Base-by-base conservation (phyloP, 2,888 invertebrate species). In the Erebia aethiops region DNA sequence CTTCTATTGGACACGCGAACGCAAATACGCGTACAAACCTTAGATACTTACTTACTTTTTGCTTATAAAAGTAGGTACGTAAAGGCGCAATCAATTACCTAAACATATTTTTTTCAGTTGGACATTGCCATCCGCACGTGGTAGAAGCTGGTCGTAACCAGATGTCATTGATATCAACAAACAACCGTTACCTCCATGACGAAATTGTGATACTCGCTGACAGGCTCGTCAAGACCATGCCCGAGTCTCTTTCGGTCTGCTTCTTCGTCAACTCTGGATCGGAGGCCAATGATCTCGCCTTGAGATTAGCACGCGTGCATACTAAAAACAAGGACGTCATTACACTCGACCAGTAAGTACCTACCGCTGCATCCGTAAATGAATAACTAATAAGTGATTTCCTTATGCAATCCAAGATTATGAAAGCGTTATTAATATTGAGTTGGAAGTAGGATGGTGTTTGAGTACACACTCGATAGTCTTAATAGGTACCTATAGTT, bases 181-280 rank as follows among this genome's bases (percentile, higher is more conserved):
- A 99, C 94, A 98, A 97, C 84, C 96, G 99, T 52, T 99, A 98
- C 87, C 95, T 99, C 13, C 99, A 99, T 87, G 99, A 99, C 87
- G 98, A 99, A 86, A 93, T 99, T 75, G 98, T 99, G 10, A 94
- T 98, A 71, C 97, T 98, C 80, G 99, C 99, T 5, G 95, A 97
- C 82, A 95, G 96, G 76, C 92, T 99, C 76, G 95, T 97, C 16
- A 95, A 95, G 70, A 96, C 97, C 4, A 94, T 99, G 90, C 99
- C 99, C 0, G 95, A 96, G 70, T 94, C 95, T 46, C 93, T 99
- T 52, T 97, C 97, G 18, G 98, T 99, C 5, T 98, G 99, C 83
- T 99, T 97, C 93, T 97, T 99, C 86, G 98, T 99, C 69, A 99
- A 99, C 91, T 99, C 99, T 0, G 99, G 99, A 11, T 99, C 99